Evolutionary conservation across 2,888 invertebrate species (phyloP).

Genomic region (Antitype chi): DNA sequence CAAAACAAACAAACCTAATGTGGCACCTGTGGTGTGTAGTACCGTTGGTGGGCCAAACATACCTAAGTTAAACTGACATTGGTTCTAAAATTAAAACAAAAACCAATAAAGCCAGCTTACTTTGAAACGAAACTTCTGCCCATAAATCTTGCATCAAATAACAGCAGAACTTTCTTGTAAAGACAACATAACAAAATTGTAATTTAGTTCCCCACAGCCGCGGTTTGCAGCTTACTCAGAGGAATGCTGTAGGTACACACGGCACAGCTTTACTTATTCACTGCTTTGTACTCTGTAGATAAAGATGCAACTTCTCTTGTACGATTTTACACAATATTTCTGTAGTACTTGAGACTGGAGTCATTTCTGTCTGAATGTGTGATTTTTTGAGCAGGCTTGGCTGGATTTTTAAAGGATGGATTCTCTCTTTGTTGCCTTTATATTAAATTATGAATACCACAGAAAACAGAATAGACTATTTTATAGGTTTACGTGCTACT

Average conservation of each 20-base stretch:
- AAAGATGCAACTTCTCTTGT: constrained; percentile 39
- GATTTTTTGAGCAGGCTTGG: background rate
- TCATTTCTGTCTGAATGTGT: background rate
- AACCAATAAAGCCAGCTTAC: background rate
- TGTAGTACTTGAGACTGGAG: constrained; percentile 16
- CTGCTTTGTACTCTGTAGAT: constrained; percentile 32
- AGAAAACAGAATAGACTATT: background rate
- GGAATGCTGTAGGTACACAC: constrained; percentile 18
- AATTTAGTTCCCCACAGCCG: constrained; percentile 37
- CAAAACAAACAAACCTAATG: no score
- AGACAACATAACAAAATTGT: constrained; percentile 38
- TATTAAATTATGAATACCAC: background rate
- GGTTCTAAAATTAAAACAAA: background rate
- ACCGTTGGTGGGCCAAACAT: no score
- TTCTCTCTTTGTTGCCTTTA: background rate
- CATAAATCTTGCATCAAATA: constrained; percentile 47
- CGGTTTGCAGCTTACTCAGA: constrained; percentile 1
- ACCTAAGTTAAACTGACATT: background rate
- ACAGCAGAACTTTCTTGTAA: constrained; percentile 22
- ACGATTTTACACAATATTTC: constrained; percentile 30
- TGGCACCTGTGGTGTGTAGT: no score
- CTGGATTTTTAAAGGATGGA: background rate
- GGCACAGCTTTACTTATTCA: constrained; percentile 47
- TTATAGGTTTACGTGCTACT: background rate
- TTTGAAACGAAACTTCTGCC: constrained; percentile 14